These are phyloP conservation scores for Emydocephalus ijimae DNA, from an alignment of 2,113 vertebrate species.

Conservation along the genomic window DNA sequence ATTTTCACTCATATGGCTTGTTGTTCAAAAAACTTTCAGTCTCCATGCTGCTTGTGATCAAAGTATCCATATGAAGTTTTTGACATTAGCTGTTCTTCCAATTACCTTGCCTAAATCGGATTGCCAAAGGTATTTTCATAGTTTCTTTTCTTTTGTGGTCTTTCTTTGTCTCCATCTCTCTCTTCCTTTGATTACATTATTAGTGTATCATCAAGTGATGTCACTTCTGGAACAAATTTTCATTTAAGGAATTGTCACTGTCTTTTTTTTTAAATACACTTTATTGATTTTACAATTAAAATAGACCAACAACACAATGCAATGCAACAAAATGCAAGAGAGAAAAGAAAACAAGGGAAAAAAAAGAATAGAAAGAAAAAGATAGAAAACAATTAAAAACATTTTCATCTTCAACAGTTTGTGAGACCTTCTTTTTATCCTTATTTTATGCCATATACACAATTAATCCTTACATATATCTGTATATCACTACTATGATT, in stretches of 20 bases:
- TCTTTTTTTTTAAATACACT: too few relatives aligned
- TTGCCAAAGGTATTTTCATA: constrained; percentile 1
- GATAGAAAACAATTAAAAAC: too few relatives aligned
- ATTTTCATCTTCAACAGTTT: too few relatives aligned
- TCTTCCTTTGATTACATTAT: neutral
- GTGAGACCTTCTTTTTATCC: too few relatives aligned
- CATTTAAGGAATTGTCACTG: neutral
- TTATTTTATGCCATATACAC: too few relatives aligned
- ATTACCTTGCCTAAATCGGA: constrained; percentile 23
- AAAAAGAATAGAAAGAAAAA: too few relatives aligned
- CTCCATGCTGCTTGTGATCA: constrained; percentile 66
- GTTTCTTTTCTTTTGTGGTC: neutral
- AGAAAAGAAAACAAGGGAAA: too few relatives aligned
- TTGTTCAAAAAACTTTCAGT: constrained; percentile 73
- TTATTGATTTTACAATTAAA: too few relatives aligned
- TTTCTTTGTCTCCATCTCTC: neutral
- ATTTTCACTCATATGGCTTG: constrained; percentile 78
- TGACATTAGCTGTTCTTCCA: constrained; percentile 39
- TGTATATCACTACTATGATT: too few relatives aligned
- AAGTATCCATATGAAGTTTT: constrained; percentile 59
- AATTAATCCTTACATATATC: too few relatives aligned
- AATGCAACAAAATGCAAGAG: too few relatives aligned
- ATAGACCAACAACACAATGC: too few relatives aligned
- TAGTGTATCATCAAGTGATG: neutral
- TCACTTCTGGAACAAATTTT: neutral